Evolutionary conservation across 2,113 vertebrate species (phyloP).

Genomic region (Melospiza georgiana): DNA sequence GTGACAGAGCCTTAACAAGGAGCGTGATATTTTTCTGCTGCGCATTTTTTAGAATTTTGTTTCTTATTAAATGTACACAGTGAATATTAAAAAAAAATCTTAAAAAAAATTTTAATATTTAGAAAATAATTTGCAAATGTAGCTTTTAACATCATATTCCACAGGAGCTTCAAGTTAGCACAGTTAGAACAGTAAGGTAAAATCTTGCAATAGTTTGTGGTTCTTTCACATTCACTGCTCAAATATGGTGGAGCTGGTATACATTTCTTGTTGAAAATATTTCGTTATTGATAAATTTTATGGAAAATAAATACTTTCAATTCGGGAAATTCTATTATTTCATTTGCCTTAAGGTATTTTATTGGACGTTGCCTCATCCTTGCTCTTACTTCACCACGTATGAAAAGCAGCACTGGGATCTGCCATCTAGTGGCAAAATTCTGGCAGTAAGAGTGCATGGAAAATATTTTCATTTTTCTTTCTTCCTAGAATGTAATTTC

Average conservation of each 20-base stretch:
- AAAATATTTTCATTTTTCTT: not conserved
- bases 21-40: not conserved
- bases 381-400: not conserved
- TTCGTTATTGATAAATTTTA: not conserved
- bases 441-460: not conserved
- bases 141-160: not conserved
- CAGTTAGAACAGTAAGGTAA: not conserved
- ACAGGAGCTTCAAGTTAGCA: not conserved
- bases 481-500: not conserved
- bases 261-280: not conserved
- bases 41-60: not conserved
- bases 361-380: not conserved
- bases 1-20: not conserved
- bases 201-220: not conserved
- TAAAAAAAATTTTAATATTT: not conserved
- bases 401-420: not conserved
- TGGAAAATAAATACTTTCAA: not conserved
- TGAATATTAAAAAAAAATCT: not conserved
- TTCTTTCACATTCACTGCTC: not conserved
- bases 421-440: slow-evolving; percentile 63
- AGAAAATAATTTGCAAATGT: not conserved
- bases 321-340: not conserved
- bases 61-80: not conserved
- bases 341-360: not conserved
- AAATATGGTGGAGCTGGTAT: not conserved